A percentile compares a stretch with the other conserved stretches of the same genome.
Evolutionary conservation across 2,888 invertebrate genomes (phyloP).

Genomic region (Camptogramma bilineatum): DNA sequence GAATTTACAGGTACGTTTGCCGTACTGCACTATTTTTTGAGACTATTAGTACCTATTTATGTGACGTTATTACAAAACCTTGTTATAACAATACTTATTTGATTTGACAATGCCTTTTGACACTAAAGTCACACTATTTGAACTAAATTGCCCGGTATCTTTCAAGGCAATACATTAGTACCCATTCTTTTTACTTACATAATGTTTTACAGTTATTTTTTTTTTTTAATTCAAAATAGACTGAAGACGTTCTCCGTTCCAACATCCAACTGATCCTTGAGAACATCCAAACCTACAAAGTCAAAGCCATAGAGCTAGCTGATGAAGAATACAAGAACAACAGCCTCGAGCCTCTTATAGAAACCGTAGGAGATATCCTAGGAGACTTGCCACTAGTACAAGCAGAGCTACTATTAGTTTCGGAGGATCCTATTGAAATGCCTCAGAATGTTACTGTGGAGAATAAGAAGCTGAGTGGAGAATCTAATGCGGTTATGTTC

Average conservation of each 20-base stretch:
- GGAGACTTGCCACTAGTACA: constrained; percentile 89
- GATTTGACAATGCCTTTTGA: neutral
- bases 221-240: constrained; percentile 39
- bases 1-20: too few species aligned
- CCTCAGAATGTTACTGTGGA: constrained; percentile 84
- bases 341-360: constrained; percentile 79
- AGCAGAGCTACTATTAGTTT: constrained; percentile 86
- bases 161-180: neutral
- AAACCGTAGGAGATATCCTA: constrained; percentile 84
- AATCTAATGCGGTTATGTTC: constrained; percentile 80
- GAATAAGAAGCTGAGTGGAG: constrained; percentile 86
- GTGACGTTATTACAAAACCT: too few species aligned
- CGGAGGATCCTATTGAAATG: constrained; percentile 78
- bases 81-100: neutral
- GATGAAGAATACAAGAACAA: constrained; percentile 81
- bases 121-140: neutral
- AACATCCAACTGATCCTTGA: constrained; percentile 90
- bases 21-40: neutral
- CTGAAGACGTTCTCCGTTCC: constrained; percentile 84
- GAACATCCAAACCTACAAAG: constrained; percentile 87
- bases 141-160: neutral
- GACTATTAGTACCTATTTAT: too few species aligned
- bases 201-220: neutral
- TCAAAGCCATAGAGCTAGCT: constrained; percentile 85
- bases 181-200: neutral